These are phyloP conservation scores for Tupaia chinensis DNA, from an alignment of 2,113 vertebrate genomes.

Conservation along the genomic window DNA sequence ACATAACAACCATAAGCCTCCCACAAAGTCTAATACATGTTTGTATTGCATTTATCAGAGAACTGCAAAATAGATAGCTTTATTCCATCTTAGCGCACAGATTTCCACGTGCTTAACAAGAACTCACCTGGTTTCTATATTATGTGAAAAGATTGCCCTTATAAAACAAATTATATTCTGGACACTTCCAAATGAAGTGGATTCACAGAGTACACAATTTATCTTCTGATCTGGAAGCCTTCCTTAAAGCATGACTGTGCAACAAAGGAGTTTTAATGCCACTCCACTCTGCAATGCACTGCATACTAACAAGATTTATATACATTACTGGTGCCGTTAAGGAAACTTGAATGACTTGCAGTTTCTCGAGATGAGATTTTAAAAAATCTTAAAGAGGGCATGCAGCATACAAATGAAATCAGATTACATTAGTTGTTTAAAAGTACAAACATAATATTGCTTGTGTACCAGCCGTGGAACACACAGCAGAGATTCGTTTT, in stretches of 20 bases:
- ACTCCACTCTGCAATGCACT: conserved; percentile 40
- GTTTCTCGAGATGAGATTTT: conserved; percentile 54
- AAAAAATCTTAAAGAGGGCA: conserved; percentile 56
- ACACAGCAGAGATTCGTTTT: conserved; percentile 64
- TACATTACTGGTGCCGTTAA: background rate
- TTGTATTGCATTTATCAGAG: background rate
- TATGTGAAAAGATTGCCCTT: conserved; percentile 7
- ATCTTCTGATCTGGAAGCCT: background rate
- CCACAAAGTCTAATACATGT: background rate
- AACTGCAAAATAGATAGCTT: background rate
- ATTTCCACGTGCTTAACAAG: background rate
- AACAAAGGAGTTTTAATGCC: conserved; percentile 19
- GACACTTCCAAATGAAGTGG: conserved; percentile 28
- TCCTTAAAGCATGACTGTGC: conserved; percentile 51
- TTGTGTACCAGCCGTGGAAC: conserved; percentile 35
- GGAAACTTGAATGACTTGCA: conserved; percentile 52
- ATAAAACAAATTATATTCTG: background rate
- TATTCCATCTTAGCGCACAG: background rate
- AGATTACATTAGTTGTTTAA: conserved; percentile 60
- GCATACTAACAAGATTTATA: conserved; percentile 46
- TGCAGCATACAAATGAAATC: conserved; percentile 63
- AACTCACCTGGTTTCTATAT: conserved; percentile 17
- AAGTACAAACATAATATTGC: conserved; percentile 50
- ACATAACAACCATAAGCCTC: background rate
- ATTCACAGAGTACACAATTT: background rate